Conservation (phyloP, 2,797 vertebrate species). For the Pristis pectinata region DNA sequence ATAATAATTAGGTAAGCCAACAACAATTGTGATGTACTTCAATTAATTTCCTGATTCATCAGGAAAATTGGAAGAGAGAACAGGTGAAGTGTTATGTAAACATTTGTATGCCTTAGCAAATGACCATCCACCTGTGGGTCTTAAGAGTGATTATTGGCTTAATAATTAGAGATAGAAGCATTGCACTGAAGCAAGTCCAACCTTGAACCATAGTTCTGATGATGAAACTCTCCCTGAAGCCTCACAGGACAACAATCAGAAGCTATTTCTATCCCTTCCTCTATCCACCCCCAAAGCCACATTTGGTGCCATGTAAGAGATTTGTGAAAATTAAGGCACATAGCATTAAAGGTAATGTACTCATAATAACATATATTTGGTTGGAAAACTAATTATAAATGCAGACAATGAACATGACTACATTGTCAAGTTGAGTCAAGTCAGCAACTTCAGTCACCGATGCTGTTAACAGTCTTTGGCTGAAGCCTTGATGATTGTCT, state of each 20-base stretch:
- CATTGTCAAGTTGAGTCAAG: not conserved
- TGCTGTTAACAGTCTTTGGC: conserved; percentile 21
- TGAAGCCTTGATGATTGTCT: conserved; percentile 23
- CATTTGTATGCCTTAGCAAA: not conserved
- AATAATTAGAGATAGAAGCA: not conserved
- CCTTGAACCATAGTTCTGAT: not conserved
- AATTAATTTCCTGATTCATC: not conserved
- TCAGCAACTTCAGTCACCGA: not conserved
- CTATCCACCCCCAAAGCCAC: not conserved
- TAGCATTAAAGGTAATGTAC: conserved; percentile 17
- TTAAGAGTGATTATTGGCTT: not conserved
- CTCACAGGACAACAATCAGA: not conserved
- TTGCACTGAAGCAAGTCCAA: not conserved
- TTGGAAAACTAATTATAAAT: conserved; percentile 8
- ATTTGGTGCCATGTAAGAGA: conserved; percentile 2
- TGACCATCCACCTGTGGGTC: not conserved
- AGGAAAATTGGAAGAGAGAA: not conserved
- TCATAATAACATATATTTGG: not conserved
- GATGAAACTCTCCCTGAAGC: not conserved
- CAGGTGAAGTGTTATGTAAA: not conserved
- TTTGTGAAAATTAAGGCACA: conserved; percentile 4
- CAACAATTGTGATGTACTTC: not conserved
- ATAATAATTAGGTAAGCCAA: conserved; percentile 11
- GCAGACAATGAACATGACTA: not conserved
- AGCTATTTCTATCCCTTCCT: not conserved